Evolutionary conservation across 2,888 invertebrate genomes (phyloP), one percentile per base, ranked within the genome.

Genomic region (Calephelis perditalis): DNA sequence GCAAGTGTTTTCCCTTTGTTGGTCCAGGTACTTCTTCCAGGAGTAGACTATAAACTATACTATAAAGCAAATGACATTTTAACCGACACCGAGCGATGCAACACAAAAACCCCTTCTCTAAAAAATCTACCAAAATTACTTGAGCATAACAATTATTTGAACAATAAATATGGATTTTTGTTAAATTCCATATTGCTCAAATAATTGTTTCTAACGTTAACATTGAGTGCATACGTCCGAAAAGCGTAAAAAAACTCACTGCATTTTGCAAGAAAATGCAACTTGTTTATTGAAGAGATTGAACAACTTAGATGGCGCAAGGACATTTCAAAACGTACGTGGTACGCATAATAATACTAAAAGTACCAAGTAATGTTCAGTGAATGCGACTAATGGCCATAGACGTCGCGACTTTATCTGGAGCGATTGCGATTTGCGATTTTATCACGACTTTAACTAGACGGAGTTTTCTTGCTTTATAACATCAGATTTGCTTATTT

Each of bases 211-310:
- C 7, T 40, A 40, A 40, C 8, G 40, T 40, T 5, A 5, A 40
- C 40, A 40, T 5, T 5, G 3, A 26, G 3, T 40, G 40, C 40
- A 40, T 40, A 40, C 40, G 6, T 40, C 40, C 40, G 8, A 40
- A 26, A 49, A 9, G 10, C 15, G 26, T 49, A 35, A 12, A 58
- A n/a, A 15, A 49, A 55, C 44, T 45, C 40, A 36, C 15, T 59
- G 55, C 35, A 37, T 55, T 59, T 55, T 45, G 15, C 52, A 59
- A 59, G 44, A 59, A 55, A 59, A 59, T 46, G 46, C 55, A 59
- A 59, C 58, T 37, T 47, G 35, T 36, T 55, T 54, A 45, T 37
- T 59, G 45, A 59, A 59, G 54, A 57, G 11, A 35, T 57, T 57
- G 44, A 26, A 44, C 45, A 45, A 49, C 26, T 49, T 49, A 49